Evolutionary conservation across 2,113 vertebrate genomes (phyloP), one percentile per base, ranked within the genome.

Genomic region (Neopipo cinnamomea): DNA sequence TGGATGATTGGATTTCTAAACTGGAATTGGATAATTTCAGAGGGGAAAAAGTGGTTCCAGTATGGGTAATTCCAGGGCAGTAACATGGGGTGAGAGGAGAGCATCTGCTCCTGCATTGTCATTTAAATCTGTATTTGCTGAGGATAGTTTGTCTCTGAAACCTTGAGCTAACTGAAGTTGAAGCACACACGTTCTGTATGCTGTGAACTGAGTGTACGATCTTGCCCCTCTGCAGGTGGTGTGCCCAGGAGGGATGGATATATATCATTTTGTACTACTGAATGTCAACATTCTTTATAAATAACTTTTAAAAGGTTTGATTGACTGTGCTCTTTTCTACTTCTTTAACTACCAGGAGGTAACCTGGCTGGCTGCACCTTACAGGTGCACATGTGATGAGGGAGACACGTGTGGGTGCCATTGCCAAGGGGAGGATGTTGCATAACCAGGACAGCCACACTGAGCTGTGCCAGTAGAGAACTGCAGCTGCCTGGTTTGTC

Each of bases 241-340:
- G 67, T n/a, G 58, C 44, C 90, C 42, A 27, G 75, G 77, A 91
- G 58, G 55, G 49, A 22, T 52, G 46, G 37, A 28, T 80, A 9
- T 25, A 0, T 25, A 35, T 70, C 1, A 31, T 93, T 96, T 96
- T 95, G 75, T 96, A 94, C 85, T 93, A 76, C 85, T 85, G 56
- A 91, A 77, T 88, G 67, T 90, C 85, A 95, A 66, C 5, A 3
- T 73, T 91, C 94, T 94, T 94, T 90, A 94, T 92, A 95, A 95
- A 94, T 80, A 41, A 83, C 94, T 94, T 90, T 58, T 37, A 81
- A 80, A 63, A 58, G 12, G 37, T 66, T 85, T 88, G 23, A n/a
- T 55, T 2, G 25, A 58, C 67, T 94, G 67, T 22, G 18, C 71
- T 90, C 49, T 88, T 85, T 63, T 50, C 39, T 76, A 1, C 53